A percentile compares a stretch with the other conserved stretches of the same genome.
Evolutionary conservation across 2,113 vertebrate species (phyloP).

Genomic region (Ailurus styani): DNA sequence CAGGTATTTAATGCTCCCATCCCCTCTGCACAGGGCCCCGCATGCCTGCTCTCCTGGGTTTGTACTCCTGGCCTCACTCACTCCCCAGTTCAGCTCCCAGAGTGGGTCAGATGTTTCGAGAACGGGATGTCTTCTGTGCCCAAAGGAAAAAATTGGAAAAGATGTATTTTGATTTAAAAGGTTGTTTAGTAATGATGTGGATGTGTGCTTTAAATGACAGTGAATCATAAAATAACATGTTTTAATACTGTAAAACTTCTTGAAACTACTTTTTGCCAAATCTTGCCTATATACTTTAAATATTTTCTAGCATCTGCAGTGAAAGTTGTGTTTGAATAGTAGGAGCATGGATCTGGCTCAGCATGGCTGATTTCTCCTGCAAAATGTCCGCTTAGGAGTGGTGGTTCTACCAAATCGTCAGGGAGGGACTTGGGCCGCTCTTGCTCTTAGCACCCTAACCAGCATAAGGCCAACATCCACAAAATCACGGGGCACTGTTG

Average conservation of each 20-base stretch:
- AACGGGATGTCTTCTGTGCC: not conserved
- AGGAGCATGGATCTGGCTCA: not conserved
- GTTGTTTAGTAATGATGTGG: constrained; percentile 1
- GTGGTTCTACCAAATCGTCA: not conserved
- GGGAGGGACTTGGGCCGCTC: not conserved
- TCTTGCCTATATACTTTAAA: not conserved
- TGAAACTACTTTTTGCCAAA: not conserved
- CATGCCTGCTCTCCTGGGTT: not conserved
- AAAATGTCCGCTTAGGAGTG: not conserved
- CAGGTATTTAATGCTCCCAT: not conserved
- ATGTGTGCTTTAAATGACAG: not conserved
- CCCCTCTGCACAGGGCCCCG: rapidly evolving
- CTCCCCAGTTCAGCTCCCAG: not conserved
- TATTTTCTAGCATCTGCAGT: not conserved
- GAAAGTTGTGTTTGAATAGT: not conserved
- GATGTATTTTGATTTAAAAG: constrained; percentile 1
- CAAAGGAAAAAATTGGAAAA: not conserved
- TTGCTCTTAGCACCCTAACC: not conserved
- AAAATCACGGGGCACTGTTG: not conserved
- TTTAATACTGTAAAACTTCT: not conserved
- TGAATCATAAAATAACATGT: not conserved
- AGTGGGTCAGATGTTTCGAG: not conserved
- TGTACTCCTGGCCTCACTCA: not conserved
- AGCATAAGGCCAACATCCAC: not conserved
- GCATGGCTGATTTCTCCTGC: not conserved